Evolutionary conservation across 2,888 invertebrate genomes (phyloP), one percentile per base, ranked within the genome.

Genomic region (Tachystola acroxantha): DNA sequence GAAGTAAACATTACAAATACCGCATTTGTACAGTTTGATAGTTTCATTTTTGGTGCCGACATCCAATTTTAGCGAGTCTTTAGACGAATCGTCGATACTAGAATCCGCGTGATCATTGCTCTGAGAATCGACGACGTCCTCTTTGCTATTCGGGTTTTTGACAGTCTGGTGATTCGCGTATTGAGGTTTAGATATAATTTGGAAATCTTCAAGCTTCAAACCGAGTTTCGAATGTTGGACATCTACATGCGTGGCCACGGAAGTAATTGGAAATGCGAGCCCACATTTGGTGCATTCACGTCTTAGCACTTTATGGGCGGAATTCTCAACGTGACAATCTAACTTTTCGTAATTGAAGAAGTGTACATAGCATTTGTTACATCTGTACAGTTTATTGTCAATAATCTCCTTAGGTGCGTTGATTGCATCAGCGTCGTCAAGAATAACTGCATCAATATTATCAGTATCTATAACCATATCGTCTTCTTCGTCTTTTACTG

Each of bases 1-100:
- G 11, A 59, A 78, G 27, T 65, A 65, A 0, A 77, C 68, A 5
- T 77, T 69, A n/a, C 78, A 78, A 0, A 55, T 45, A 0, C 44
- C 47, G 13, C 78, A 66, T 30, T 60, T 64, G 37, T 48, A 64
- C 0, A 66, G 19, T 26, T 45, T 50, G 7, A 34, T 3, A 2
- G 9, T n/a, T 3, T 27, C 6, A 11, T 7, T 27, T 27, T 27
- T 27, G 6, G 2, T 1, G 3, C 4, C 6, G 10, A 10, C 11
- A 27, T 11, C 27, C 4, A 3, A 10, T 25, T 25, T 5, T 10
- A 10, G 2, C 7, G 3, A 4, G 2, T 11, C 11, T 27, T 32
- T 10, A 7, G 27, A 6, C 2, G 27, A 11, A 27, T 27, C 27
- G 11, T 27, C 27, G 2, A 12, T 7, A 27, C 27, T 27, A 1